These are phyloP conservation scores for Leucosticte australis DNA, from an alignment of 2,113 vertebrate species.

Conservation along the genomic window DNA sequence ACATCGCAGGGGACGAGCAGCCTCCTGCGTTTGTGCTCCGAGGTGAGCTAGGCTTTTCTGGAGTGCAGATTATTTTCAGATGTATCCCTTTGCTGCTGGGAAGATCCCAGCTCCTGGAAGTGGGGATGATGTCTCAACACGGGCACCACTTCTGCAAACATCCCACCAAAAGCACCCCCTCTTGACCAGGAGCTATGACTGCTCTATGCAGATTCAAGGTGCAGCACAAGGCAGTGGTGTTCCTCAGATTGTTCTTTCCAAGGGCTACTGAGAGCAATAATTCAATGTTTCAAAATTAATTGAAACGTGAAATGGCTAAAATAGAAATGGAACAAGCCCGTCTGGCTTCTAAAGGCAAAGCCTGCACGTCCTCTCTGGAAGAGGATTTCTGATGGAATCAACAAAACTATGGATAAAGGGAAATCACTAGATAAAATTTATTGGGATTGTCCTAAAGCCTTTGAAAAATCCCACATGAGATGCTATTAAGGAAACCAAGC, in stretches of 20 bases:
- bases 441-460: constrained; percentile 42
- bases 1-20: background rate
- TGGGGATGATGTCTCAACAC: background rate
- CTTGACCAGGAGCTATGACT: background rate
- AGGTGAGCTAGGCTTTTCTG: background rate
- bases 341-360: background rate
- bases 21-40: background rate
- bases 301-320: constrained; percentile 7
- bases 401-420: constrained; percentile 30
- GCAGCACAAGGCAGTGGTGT: background rate
- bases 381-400: constrained; percentile 22
- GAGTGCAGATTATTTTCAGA: background rate
- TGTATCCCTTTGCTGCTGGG: background rate
- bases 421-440: constrained; percentile 32
- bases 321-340: background rate
- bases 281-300: constrained; percentile 9
- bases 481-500: background rate
- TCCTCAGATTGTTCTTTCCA: background rate
- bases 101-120: background rate
- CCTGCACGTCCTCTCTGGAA: background rate
- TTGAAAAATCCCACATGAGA: constrained; percentile 41
- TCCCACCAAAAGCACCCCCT: background rate
- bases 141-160: background rate
- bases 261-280: background rate
- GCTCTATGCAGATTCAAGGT: background rate